Evolutionary conservation across 2,888 invertebrate species (phyloP), one percentile per base, ranked within the genome.

Genomic region (Ichneumoninae sp.): DNA sequence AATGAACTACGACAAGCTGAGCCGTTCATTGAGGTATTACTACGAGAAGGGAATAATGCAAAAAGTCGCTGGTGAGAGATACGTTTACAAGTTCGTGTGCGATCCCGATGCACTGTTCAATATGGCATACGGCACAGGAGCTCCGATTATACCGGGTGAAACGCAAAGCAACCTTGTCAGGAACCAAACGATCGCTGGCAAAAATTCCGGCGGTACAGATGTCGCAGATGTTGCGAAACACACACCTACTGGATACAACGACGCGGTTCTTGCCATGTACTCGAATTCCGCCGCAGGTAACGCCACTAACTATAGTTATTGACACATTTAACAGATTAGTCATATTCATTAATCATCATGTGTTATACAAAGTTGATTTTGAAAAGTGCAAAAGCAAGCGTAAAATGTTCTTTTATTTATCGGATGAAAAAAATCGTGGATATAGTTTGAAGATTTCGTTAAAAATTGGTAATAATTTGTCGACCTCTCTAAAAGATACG

Each of bases 11-110:
- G 99, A 99, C 94, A 99, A 99, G 93, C 94, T 99, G 69, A 98
- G 98, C 54, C 95, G 99, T 7, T 98, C 98, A 0, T 95, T 99
- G 57, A 95, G 99, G n/a, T 99, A 99, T 91, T 99, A 99, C 93
- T 99, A 99, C 93, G 98, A 99, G 94, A 99, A 99, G 93, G 98
- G 98, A n/a, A 99, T 99, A 91, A 98, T 99, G 98, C 98, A 98
- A 94, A 99, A 99, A 94, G 99, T 99, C 0, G 97, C 98, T 79
- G 98, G 99, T 0, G 98, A 99, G 93, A 96, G 98, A 90, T 99
- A 99, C 94, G 98, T 99, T 13, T 99, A 99, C 95, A 98, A 98
- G 93, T 99, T 99, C 93, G 98, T 99, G 0, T 99, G 98, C 94
- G 98, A 98, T 93, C 98, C 98, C 0, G 97, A 98, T 87, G 97